Evolutionary conservation across 2,888 invertebrate genomes (phyloP).

Genomic region (Callyntrura guangdongensis): DNA sequence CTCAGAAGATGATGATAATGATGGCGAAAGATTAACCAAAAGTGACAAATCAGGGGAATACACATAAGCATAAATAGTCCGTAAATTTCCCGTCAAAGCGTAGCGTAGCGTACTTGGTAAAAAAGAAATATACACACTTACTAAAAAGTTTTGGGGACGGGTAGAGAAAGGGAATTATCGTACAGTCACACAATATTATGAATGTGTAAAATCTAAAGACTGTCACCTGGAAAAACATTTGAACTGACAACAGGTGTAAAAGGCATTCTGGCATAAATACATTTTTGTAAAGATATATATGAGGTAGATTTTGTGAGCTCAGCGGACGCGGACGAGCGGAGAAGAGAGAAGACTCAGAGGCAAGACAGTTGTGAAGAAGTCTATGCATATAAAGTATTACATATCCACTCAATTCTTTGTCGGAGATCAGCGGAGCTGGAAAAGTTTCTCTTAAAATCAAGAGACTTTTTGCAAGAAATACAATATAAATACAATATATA

Average conservation of each 20-base stretch:
- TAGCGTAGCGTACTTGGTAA: not conserved
- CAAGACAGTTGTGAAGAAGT: not conserved
- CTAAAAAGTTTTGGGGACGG: no score
- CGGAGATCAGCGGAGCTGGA: constrained; percentile 14
- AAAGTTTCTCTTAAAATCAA: no score
- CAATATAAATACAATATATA: no score
- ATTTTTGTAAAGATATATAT: not conserved
- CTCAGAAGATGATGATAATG: not conserved
- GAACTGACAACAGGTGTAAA: constrained; percentile 44
- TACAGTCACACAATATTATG: no score
- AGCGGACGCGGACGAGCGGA: no score
- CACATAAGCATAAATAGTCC: not conserved
- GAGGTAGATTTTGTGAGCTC: no score
- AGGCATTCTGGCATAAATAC: not conserved
- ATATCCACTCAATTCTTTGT: not conserved
- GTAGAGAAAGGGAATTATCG: no score
- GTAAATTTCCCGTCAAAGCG: not conserved
- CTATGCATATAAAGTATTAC: not conserved
- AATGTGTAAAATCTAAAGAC: not conserved
- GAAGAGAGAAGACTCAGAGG: no score
- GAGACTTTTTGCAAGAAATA: no score
- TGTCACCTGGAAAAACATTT: constrained; percentile 19
- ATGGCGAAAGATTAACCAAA: not conserved
- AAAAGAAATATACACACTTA: not conserved
- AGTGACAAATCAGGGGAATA: constrained; percentile 37